Evolutionary conservation across 2,888 invertebrate species (phyloP).

Genomic region (Lacanobia oleracea): DNA sequence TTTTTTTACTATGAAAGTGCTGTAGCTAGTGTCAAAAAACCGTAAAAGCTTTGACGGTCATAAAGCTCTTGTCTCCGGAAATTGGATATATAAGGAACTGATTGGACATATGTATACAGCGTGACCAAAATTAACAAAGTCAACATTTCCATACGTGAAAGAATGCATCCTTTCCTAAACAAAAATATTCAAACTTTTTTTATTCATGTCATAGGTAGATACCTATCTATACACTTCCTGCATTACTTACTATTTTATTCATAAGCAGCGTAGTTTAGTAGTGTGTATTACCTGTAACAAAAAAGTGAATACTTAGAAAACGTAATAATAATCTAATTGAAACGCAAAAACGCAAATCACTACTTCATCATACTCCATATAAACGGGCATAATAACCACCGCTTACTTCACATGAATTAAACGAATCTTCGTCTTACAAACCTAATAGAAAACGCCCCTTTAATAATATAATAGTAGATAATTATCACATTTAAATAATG

Average conservation of each 20-base stretch:
- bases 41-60: neutral
- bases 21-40: neutral
- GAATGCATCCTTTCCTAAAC: slow-evolving; percentile 3
- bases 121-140: slow-evolving; percentile 36
- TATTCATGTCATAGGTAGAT: slow-evolving; percentile 24
- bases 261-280: slow-evolving; percentile 15
- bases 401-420: slow-evolving; percentile 61
- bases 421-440: slow-evolving; percentile 71
- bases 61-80: neutral
- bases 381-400: slow-evolving; percentile 29
- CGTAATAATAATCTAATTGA: slow-evolving; percentile 17
- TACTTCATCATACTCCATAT: slow-evolving; percentile 30
- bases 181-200: slow-evolving; percentile 17
- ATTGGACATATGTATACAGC: slow-evolving; percentile 19
- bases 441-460: slow-evolving; percentile 76
- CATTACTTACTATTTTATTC: slow-evolving; percentile 42
- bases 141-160: slow-evolving; percentile 1
- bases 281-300: slow-evolving; percentile 56
- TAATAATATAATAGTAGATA: slow-evolving; percentile 80
- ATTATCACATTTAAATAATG: slow-evolving; percentile 85
- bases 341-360: slow-evolving; percentile 32
- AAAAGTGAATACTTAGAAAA: slow-evolving; percentile 24
- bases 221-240: slow-evolving; percentile 20
- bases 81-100: slow-evolving; percentile 11
- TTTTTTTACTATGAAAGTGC: no score